These are phyloP conservation scores for Catharus fuscescens DNA, from an alignment of 2,113 vertebrate genomes.

Conservation along the genomic window DNA sequence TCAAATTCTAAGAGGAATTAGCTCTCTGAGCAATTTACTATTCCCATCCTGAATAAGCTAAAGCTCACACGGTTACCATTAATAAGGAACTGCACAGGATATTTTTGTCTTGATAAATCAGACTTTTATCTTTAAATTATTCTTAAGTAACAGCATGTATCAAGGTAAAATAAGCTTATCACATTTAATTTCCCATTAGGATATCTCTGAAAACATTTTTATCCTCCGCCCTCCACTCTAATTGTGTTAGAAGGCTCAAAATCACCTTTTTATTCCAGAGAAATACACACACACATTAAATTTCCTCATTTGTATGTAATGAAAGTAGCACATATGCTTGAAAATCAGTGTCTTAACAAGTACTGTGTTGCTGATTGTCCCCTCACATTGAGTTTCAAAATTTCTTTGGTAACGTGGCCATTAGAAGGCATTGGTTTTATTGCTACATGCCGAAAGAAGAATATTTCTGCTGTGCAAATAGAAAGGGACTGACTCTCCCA, in stretches of 20 bases:
- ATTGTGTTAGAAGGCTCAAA: background rate
- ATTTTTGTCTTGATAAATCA: background rate
- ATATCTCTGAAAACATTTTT: background rate
- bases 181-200: background rate
- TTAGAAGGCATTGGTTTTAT: background rate
- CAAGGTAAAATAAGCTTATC: background rate
- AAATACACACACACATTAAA: background rate
- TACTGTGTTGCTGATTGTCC: background rate
- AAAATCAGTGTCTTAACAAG: background rate
- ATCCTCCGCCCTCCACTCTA: accelerated
- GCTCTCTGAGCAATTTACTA: background rate
- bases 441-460: background rate
- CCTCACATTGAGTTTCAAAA: background rate
- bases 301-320: background rate
- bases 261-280: background rate
- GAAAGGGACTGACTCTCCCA: background rate
- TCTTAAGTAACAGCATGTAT: background rate
- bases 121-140: conserved; percentile 13
- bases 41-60: background rate
- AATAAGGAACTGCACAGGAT: background rate
- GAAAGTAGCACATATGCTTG: background rate
- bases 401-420: background rate
- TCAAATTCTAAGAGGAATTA: background rate
- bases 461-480: background rate
- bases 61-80: background rate